Base-by-base conservation (phyloP, 2,113 vertebrate genomes). In the Machaerirhynchus nigripectus region DNA sequence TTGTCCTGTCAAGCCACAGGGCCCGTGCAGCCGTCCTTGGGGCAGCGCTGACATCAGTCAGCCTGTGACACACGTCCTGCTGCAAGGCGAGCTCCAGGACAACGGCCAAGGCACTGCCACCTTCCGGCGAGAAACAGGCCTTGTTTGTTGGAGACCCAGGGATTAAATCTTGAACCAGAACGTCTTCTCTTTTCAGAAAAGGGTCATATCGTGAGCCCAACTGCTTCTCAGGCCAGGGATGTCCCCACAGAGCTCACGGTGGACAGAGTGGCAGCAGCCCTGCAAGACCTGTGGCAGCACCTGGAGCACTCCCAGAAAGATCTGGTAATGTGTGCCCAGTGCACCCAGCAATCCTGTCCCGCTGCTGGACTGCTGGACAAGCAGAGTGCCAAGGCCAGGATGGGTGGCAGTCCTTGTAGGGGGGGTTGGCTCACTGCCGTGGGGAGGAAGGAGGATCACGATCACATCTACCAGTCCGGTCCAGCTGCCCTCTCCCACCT, bases 121-220 rank as follows among this genome's bases (percentile, higher is more conserved):
- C 42, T 55, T 46, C 64, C 35, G 12, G 18, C 8, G 57, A 33
- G 24, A 22, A 80, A 64, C 53, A 70, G 55, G 28, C 30, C 18
- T 59, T 42, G 31, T 56, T 68, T 52, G 28, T 71, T 69, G 65
- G 44, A 67, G 28, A 84, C 19, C 12, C 3, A 46, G 63, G 42
- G 13, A 17, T 20, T 30, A 49, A 65, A 52, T 42, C 37, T 39
- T 84, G n/a, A 84, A 77, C 67, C 23, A 71, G 47, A 61, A 40
- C 27, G 39, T 56, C 44, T 96, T 84, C 31, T 96, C 88, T 97
- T 88, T 96, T 84, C 94, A 98, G 98, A 96, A 82, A 96, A 97
- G 92, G 96, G 90, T 37, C 65, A 55, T 74, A 21, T 60, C 8
- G 65, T 81, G 46, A 64, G 35, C 53, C 78, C 59, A 2, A 18